Evolutionary conservation across 2,113 vertebrate genomes (phyloP), one percentile per base, ranked within the genome.

Genomic region (Polypterus senegalus): DNA sequence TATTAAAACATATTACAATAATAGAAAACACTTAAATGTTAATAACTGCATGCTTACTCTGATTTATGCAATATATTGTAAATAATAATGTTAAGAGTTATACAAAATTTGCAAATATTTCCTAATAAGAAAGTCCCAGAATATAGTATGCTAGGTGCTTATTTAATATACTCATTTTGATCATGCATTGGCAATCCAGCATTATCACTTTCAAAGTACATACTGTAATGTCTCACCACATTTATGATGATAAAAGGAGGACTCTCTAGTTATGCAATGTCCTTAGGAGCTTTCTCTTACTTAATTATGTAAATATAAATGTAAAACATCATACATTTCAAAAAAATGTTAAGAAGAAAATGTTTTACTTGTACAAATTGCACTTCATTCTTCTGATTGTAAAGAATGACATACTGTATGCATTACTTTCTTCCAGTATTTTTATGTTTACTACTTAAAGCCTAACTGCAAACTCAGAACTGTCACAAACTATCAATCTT

Each of bases 401-500:
- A 74, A 78, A 61, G 65, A 59, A 67, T 63, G 69, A 67, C 69
- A 77, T 76, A 74, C 63, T 68, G 81, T 79, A 70, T 66, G 71
- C 74, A 74, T 81, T 69, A 60, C 63, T 63, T 66, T 61, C 27
- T 27, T 27, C 27, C 27, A 27, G 27, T 27, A 27, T 72, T 70
- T 79, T 86, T 76, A 76, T 80, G 73, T 82, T 81, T 74, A 79
- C 80, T 76, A 83, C 86, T 86, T 88, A 88, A 78, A 80, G 81
- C 77, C 85, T 81, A 88, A 89, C 82, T 83, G 49, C 76, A 83
- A 88, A 89, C 88, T 87, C 86, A 87, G 88, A 92, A 78, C 88
- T 94, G 92, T 92, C 92, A 91, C 75, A 83, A 77, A 79, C 77
- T 71, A 93, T 92, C 89, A 94, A 81, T 67, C 86, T 92, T 85